A percentile compares a stretch with the other conserved stretches of the same genome.
These are phyloP conservation scores for Leptopilina boulardi DNA, from an alignment of 1,140 invertebrate genomes.

Conservation along the genomic window DNA sequence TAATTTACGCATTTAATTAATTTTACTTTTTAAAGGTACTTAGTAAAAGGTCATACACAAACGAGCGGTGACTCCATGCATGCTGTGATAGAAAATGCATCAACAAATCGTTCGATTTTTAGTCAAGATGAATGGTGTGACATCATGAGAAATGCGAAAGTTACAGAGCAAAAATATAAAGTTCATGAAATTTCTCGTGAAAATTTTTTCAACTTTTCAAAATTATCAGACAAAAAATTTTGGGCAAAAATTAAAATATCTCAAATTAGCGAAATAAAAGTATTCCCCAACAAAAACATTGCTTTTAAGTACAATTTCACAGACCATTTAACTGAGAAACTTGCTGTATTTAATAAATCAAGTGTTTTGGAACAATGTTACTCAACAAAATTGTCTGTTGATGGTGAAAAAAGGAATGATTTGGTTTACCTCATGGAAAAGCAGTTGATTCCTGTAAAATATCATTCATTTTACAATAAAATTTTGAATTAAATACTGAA, in stretches of 20 bases:
- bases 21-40: not conserved
- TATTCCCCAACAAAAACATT: not conserved
- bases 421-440: not conserved
- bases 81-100: not conserved
- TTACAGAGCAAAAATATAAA: not conserved
- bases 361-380: not conserved
- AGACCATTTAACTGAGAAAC: not conserved
- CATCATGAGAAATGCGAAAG: not conserved
- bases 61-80: not conserved
- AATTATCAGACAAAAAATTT: not conserved
- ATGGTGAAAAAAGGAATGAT: not conserved
- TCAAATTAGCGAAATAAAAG: conserved; percentile 1
- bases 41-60: not conserved
- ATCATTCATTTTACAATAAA: not conserved
- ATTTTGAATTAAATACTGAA: not conserved
- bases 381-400: not conserved
- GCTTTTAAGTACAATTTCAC: not conserved
- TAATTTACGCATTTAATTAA: not conserved
- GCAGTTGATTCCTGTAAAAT: not conserved
- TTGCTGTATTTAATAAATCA: not conserved
- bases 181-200: not conserved
- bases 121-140: not conserved
- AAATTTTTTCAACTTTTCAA: not conserved
- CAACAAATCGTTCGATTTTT: not conserved
- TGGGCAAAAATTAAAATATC: not conserved